Conservation (phyloP, 2,113 vertebrate species). For the Vulpes lagopus region DNA sequence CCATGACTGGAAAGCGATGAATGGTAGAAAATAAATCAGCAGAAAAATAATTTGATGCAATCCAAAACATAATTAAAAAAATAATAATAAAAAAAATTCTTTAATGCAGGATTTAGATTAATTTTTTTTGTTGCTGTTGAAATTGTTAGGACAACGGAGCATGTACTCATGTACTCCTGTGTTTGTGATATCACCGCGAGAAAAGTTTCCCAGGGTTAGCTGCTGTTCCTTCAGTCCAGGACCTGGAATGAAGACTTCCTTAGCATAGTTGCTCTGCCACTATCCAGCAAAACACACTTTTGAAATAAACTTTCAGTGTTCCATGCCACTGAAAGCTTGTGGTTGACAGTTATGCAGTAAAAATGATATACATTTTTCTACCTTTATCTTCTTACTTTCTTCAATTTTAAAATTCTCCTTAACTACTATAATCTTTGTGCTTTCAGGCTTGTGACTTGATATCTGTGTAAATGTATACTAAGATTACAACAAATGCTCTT, state of each 20-base stretch:
- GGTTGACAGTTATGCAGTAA: neutral
- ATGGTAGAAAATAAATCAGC: neutral
- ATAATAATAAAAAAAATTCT: neutral
- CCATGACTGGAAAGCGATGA: neutral
- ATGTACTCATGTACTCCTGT: neutral
- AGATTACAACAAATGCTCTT: neutral
- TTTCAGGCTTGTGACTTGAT: neutral
- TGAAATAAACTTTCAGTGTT: neutral
- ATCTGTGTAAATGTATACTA: neutral
- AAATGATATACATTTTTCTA: neutral
- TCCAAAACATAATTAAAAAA: too few relatives aligned
- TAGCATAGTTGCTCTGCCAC: neutral
- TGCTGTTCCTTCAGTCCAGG: neutral
- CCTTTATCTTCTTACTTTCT: neutral
- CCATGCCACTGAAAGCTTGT: neutral
- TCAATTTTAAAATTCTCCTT: neutral
- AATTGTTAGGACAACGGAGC: neutral
- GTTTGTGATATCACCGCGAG: neutral
- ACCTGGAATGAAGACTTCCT: neutral
- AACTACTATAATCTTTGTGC: neutral
- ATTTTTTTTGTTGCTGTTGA: neutral
- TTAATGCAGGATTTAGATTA: neutral
- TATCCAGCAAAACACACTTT: neutral
- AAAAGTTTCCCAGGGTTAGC: neutral
- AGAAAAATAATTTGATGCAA: neutral